A percentile compares a stretch with the other conserved stretches of the same genome.
phyloP scores from a whole-genome alignment of 2,888 invertebrate genomes.

The Agonopterix subpropinquella region DNA sequence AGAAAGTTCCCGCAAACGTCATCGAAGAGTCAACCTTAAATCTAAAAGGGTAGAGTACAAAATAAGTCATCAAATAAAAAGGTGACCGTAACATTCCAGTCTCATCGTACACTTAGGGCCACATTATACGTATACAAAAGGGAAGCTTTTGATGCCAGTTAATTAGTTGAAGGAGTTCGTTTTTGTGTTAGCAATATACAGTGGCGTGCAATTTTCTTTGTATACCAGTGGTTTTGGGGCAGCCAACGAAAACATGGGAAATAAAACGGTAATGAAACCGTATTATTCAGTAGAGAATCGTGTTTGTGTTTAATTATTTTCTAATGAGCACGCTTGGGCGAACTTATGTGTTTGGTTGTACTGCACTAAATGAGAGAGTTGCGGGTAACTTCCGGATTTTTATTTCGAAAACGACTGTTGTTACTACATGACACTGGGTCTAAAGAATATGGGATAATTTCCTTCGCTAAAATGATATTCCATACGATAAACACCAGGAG shows the following conservation, averaged over 20 bases:
- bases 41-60: neutral
- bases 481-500: too few species aligned
- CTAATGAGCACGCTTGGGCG: too few species aligned
- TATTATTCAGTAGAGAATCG: too few species aligned
- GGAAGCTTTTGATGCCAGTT: conserved; percentile 34
- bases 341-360: too few species aligned
- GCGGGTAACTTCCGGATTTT: too few species aligned
- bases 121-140: conserved; percentile 12
- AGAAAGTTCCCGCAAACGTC: conserved; percentile 1
- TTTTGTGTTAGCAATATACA: conserved; percentile 13
- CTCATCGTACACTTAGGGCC: conserved; percentile 4
- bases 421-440: too few species aligned
- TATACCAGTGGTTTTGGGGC: neutral
- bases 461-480: too few species aligned
- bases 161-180: conserved; percentile 33
- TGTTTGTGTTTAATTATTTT: too few species aligned
- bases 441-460: too few species aligned
- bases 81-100: neutral
- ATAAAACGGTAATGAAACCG: neutral
- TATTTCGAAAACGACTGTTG: too few species aligned
- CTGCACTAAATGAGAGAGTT: too few species aligned
- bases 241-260: neutral
- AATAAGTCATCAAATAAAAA: neutral
- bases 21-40: neutral
- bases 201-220: conserved; percentile 4